phyloP scores from a whole-genome alignment of 1,140 invertebrate genomes.

The Papilio polytes region DNA sequence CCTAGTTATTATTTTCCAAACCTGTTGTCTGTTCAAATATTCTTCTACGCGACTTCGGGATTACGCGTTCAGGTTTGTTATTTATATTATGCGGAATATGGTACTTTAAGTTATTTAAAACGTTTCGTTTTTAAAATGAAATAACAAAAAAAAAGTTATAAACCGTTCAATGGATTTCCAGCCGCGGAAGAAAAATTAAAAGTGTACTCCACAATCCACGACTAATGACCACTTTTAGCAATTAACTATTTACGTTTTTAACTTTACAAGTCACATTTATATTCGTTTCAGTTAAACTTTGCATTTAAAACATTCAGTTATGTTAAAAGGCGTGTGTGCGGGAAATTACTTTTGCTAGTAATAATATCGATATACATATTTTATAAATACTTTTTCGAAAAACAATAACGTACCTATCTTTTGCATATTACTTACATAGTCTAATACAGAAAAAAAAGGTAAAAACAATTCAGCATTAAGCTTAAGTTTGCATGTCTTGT shows the following conservation, averaged over 20 bases:
- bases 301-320: neutral
- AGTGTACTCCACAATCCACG: constrained; percentile 62
- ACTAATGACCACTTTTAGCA: constrained; percentile 70
- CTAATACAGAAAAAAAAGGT: too few relatives aligned
- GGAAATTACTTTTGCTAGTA: neutral
- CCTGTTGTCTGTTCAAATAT: neutral
- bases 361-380: neutral
- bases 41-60: too few relatives aligned
- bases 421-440: too few relatives aligned
- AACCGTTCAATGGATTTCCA: neutral
- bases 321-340: neutral
- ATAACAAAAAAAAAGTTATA: neutral
- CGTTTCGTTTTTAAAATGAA: neutral
- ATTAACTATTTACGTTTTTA: constrained; percentile 74
- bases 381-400: too few relatives aligned
- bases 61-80: too few relatives aligned
- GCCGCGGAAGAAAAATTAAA: constrained; percentile 19
- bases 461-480: too few relatives aligned
- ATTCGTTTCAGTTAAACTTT: constrained; percentile 44
- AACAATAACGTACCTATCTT: too few relatives aligned
- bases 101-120: neutral
- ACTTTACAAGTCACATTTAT: constrained; percentile 63
- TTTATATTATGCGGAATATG: too few relatives aligned
- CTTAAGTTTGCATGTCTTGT: too few relatives aligned
- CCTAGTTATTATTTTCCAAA: too few relatives aligned